Percentiles rank a stretch among this genome's conserved stretches.
phyloP scores from a whole-genome alignment of 2,113 vertebrate species.

The Gobio gobio region DNA sequence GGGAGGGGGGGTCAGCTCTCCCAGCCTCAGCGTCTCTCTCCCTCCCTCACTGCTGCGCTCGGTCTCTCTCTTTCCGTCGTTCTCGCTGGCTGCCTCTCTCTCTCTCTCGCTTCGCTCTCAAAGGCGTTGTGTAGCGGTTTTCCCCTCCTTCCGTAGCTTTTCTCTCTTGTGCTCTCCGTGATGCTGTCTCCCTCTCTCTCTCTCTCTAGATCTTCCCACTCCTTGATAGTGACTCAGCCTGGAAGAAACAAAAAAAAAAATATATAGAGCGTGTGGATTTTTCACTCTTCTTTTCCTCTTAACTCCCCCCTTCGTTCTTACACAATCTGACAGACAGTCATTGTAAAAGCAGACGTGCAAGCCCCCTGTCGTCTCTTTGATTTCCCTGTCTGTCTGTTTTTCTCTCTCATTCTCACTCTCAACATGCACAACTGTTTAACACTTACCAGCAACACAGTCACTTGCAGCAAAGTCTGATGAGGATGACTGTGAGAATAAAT shows the following conservation, averaged over 20 bases:
- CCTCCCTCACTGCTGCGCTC: conserved; percentile 65
- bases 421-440: conserved; percentile 31
- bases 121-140: conserved; percentile 67
- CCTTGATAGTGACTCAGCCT: conserved; percentile 93
- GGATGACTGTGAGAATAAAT: conserved; percentile 1
- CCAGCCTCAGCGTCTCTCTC: conserved; percentile 76
- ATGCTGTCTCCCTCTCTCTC: conserved; percentile 60
- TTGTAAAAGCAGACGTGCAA: conserved; percentile 64
- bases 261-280: conserved; percentile 74
- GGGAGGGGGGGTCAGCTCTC: conserved; percentile 72
- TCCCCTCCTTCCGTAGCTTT: conserved; percentile 53
- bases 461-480: conserved; percentile 13
- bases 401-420: conserved; percentile 21
- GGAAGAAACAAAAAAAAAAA: conserved; percentile 76
- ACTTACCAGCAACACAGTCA: conserved; percentile 10
- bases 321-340: conserved; percentile 79
- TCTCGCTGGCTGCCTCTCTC: conserved; percentile 27
- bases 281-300: conserved; percentile 57
- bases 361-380: conserved; percentile 36
- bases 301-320: conserved; percentile 70
- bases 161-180: conserved; percentile 63
- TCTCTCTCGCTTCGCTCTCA: conserved; percentile 50
- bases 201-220: conserved; percentile 84
- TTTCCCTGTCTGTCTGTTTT: conserved; percentile 29
- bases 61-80: conserved; percentile 58